Evolutionary conservation across 2,113 vertebrate genomes (phyloP).

Genomic region (Oreochromis tanganicae): DNA sequence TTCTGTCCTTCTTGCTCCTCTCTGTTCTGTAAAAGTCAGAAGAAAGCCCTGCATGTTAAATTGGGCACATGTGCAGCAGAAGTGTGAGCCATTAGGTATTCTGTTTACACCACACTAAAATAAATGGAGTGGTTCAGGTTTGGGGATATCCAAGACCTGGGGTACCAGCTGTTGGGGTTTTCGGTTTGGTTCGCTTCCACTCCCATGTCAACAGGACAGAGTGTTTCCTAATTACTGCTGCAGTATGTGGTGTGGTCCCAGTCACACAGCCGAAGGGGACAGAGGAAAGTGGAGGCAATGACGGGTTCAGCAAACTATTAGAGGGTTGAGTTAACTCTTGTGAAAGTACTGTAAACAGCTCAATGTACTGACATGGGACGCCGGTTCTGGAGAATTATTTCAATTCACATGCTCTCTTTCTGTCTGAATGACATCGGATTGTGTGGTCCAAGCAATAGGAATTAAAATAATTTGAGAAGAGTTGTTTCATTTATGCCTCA

Average conservation of each 20-base stretch:
- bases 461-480: conserved; percentile 20
- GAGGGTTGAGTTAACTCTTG: conserved; percentile 62
- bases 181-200: conserved; percentile 63
- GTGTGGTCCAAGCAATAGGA: conserved; percentile 34
- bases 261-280: conserved; percentile 57
- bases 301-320: conserved; percentile 62
- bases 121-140: conserved; percentile 67
- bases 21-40: conserved; percentile 11
- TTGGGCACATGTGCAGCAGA: conserved; percentile 61
- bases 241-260: conserved; percentile 54
- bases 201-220: conserved; percentile 62
- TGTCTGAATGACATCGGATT: conserved; percentile 46
- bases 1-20: background rate
- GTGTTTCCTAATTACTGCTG: conserved; percentile 61
- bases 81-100: conserved; percentile 68
- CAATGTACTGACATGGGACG: conserved; percentile 38
- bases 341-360: conserved; percentile 63
- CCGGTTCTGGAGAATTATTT: conserved; percentile 18
- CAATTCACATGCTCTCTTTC: conserved; percentile 17
- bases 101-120: conserved; percentile 70
- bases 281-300: conserved; percentile 59
- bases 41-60: conserved; percentile 32
- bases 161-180: conserved; percentile 61
- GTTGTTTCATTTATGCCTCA: background rate
- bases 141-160: conserved; percentile 55